These are phyloP conservation scores for Falco naumanni DNA, from an alignment of 2,797 vertebrate species.

Conservation along the genomic window DNA sequence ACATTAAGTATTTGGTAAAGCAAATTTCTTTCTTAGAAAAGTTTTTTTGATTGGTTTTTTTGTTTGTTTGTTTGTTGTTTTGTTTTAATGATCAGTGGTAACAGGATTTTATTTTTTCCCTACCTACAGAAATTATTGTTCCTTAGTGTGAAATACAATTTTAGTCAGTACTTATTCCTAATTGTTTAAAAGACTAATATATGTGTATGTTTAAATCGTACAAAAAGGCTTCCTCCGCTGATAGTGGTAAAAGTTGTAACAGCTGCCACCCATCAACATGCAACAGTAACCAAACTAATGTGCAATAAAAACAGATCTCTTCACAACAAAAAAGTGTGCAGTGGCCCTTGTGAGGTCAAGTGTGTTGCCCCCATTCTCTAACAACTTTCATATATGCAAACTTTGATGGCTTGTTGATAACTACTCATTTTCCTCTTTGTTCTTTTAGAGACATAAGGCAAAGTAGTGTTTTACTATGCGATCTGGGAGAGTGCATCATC, in stretches of 20 bases:
- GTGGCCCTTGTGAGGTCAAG: neutral
- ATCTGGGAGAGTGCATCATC: neutral
- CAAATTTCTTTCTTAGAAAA: neutral
- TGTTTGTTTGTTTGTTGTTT: neutral
- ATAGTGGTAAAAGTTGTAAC: neutral
- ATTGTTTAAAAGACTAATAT: constrained; percentile 5
- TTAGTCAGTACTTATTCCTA: neutral
- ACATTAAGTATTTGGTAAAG: neutral
- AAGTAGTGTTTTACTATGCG: neutral
- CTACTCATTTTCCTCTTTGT: neutral
- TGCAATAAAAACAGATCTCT: neutral
- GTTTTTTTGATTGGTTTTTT: neutral
- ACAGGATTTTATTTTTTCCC: neutral
- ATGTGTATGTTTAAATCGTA: neutral
- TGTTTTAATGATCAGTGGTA: neutral
- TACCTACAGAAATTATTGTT: neutral
- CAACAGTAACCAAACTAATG: constrained; percentile 21
- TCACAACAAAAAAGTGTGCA: neutral
- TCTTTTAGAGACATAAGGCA: neutral
- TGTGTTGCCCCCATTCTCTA: neutral
- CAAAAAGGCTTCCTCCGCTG: neutral
- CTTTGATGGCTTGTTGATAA: neutral
- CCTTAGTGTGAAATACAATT: neutral
- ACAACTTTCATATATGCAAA: neutral
- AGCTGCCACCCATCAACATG: constrained; percentile 22